Evolutionary conservation across 53 echinoderm and acorn worm species (phyloP).

Genomic region (Hippasteria phrygiana): DNA sequence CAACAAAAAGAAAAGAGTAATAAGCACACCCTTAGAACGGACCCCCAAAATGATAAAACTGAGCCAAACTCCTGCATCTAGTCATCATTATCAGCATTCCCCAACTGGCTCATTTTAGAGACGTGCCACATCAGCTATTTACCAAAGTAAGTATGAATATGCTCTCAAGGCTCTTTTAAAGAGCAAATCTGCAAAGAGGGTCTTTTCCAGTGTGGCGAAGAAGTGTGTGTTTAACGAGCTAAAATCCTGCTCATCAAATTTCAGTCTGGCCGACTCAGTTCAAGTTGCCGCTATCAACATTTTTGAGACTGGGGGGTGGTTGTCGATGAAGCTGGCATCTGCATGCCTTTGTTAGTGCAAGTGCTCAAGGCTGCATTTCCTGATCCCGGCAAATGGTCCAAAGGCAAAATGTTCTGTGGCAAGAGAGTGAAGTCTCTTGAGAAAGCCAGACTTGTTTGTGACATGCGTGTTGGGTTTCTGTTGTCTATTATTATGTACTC

Average conservation of each 20-base stretch:
- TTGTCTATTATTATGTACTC: background rate
- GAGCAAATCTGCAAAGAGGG: background rate
- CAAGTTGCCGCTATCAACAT: background rate
- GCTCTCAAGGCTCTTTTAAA: background rate
- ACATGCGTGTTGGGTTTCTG: background rate
- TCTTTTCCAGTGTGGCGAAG: background rate
- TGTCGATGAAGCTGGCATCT: background rate
- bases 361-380: background rate
- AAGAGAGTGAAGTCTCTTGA: background rate
- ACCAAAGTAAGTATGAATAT: background rate
- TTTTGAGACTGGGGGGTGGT: background rate
- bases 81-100: too few relatives aligned
- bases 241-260: background rate
- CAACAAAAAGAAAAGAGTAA: background rate
- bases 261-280: background rate
- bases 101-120: background rate
- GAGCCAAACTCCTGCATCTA: background rate
- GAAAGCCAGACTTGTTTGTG: background rate
- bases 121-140: background rate
- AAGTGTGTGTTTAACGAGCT: background rate
- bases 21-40: background rate
- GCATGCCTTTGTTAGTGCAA: background rate
- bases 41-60: background rate
- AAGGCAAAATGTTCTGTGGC: background rate
- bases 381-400: background rate